phyloP scores from a whole-genome alignment of 2,797 vertebrate genomes.

The Glossophaga mutica region DNA sequence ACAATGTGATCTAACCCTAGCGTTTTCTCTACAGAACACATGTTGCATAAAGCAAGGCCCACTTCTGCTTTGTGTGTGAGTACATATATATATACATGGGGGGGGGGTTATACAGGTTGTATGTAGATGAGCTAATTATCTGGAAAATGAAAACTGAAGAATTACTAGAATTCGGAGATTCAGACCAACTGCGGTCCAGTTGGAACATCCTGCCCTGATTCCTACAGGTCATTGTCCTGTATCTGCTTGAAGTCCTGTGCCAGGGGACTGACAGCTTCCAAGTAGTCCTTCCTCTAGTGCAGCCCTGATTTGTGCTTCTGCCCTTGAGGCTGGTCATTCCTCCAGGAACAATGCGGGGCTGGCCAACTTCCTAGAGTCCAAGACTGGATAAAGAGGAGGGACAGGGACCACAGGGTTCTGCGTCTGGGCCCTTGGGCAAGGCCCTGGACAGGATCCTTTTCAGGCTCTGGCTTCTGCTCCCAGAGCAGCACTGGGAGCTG shows the following conservation, averaged over 20 bases:
- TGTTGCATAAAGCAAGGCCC: not conserved
- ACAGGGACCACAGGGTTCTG: not conserved
- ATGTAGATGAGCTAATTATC: not conserved
- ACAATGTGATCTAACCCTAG: slow-evolving; percentile 12
- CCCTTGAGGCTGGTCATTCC: not conserved
- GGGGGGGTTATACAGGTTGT: not conserved
- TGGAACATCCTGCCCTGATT: not conserved
- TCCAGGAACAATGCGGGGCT: not conserved
- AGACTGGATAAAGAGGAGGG: not conserved
- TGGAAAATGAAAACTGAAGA: not conserved
- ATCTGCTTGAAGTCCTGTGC: not conserved
- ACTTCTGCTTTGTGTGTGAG: not conserved
- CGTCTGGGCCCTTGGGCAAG: not conserved
- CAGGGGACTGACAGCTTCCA: not conserved
- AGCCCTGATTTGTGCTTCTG: not conserved
- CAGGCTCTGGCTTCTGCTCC: not conserved
- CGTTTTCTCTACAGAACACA: slow-evolving; percentile 14
- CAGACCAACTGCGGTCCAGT: not conserved
- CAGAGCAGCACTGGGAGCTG: not conserved
- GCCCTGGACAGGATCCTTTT: not conserved
- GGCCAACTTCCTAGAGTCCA: not conserved
- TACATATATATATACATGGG: not conserved
- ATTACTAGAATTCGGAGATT: not conserved
- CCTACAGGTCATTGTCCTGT: not conserved
- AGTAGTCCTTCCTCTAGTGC: not conserved